phyloP scores from a whole-genome alignment of 1,140 invertebrate genomes.

The Metopolophium dirhodum region DNA sequence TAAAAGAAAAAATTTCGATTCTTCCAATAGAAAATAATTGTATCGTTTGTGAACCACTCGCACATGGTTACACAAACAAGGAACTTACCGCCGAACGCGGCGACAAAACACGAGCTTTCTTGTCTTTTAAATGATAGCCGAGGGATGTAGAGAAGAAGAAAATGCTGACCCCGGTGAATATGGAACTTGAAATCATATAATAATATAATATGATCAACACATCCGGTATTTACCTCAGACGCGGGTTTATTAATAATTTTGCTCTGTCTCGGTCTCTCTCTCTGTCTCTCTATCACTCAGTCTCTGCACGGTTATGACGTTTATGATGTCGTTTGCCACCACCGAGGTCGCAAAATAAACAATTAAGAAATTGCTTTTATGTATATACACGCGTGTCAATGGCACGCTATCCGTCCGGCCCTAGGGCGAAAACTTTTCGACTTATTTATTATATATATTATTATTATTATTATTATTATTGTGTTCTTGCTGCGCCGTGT shows the following conservation, averaged over 20 bases:
- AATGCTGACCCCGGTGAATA: neutral
- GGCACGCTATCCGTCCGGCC: too few species aligned
- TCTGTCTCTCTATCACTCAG: neutral
- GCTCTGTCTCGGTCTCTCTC: neutral
- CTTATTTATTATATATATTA: constrained; percentile 21
- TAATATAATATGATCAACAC: neutral
- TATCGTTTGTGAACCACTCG: neutral
- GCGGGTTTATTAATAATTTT: neutral
- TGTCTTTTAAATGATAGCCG: neutral
- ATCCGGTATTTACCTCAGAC: neutral
- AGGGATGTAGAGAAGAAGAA: neutral
- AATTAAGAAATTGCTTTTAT: constrained; percentile 41
- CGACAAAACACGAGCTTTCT: neutral
- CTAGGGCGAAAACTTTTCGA: neutral
- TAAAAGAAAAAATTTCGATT: too few species aligned
- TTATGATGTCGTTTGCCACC: constrained; percentile 2
- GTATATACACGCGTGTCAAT: neutral
- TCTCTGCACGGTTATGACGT: neutral
- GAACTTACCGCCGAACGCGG: too few species aligned
- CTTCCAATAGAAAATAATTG: neutral
- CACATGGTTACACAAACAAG: neutral
- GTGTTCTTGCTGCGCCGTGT: neutral
- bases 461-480: neutral
- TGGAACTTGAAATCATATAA: neutral
- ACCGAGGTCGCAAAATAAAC: constrained; percentile 13